Conservation (phyloP, 2,113 vertebrate genomes). For the Lepus europaeus region DNA sequence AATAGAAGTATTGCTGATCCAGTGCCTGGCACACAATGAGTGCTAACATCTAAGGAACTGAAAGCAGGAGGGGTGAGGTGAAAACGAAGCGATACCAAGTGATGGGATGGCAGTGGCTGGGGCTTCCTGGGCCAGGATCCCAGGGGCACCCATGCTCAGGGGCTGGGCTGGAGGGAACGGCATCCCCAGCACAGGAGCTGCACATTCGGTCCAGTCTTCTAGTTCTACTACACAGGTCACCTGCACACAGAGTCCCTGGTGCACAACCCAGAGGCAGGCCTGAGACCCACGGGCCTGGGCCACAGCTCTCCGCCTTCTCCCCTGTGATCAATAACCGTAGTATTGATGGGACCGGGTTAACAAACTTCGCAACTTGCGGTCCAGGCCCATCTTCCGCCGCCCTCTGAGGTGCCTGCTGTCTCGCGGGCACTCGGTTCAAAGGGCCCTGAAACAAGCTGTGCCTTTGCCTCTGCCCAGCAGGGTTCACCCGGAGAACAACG, state of each 20-base stretch:
- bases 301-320: rapidly evolving
- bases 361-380: neutral
- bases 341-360: neutral
- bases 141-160: neutral
- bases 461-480: neutral
- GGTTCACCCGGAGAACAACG: neutral
- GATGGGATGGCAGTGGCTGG: neutral
- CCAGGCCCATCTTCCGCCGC: neutral
- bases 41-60: neutral
- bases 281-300: rapidly evolving
- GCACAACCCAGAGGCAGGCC: neutral
- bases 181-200: neutral
- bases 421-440: neutral
- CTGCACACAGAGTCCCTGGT: neutral
- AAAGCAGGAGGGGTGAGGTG: neutral
- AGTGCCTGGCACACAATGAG: neutral
- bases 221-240: neutral
- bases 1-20: neutral
- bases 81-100: neutral
- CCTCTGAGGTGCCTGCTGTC: neutral
- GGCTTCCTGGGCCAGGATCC: neutral
- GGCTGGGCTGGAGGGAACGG: neutral
- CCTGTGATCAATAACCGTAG: neutral
- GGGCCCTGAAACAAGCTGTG: neutral
- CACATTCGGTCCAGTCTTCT: neutral